Base-by-base conservation (phyloP, 1,140 invertebrate species). In the Brachionus asplanchnoidis region DNA sequence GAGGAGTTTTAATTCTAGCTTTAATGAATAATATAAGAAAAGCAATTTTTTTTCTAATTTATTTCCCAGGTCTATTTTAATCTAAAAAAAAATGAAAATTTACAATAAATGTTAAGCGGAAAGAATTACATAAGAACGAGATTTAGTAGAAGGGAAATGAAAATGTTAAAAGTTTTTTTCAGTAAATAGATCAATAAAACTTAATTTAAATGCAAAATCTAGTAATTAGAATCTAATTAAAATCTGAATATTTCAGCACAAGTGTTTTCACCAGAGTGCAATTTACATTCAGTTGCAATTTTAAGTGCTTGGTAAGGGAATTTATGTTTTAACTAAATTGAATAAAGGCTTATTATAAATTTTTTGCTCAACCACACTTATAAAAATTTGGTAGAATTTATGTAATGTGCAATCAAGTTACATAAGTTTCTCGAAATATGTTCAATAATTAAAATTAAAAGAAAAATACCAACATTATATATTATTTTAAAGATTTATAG, bases 161-260 rank as follows among this genome's bases (percentile, higher is more conserved):
- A 9, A 60, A 23, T 60, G 53, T 60, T 60, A 60, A 7, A 60
- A 8, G 5, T 60, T 60, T 60, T 60, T 20, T 60, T 60, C 17
- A 60, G 17, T 60, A 60, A 60, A 60, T 60, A 60, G 53, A 60
- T 60, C 53, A 60, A 60, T 60, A 60, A 60, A 60, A 60, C 20
- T 60, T 60, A 60, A 60, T 60, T 60, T 60, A 60, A 60, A 60
- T 60, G 53, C 53, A 60, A 60, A 60, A 60, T 60, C 53, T 60
- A n/a, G 53, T 60, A 60, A 60, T 60, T 20, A 60, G 23, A 60
- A 60, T 60, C 20, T 60, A n/a, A 56, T 56, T 23, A 56, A 17
- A 56, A 56, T 17, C 14, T 56, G 17, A 60, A 60, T 60, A 20
- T 60, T 20, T 60, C 53, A 9, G 9, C 17, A 60, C 53, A 60